Evolutionary conservation across 2,888 invertebrate genomes (phyloP).

Genomic region (Melanophora roralis): DNA sequence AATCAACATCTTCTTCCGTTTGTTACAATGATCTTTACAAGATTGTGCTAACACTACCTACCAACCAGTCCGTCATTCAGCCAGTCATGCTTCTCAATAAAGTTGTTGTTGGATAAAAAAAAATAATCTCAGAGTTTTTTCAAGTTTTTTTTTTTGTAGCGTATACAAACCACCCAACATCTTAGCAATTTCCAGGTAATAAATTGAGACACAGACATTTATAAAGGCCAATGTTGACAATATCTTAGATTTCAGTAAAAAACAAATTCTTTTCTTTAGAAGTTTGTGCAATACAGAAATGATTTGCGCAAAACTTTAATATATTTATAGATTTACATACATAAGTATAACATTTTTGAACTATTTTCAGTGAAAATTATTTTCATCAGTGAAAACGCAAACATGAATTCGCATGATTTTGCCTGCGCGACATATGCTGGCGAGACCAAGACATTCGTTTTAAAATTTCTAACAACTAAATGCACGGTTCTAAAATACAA

Average conservation of each 20-base stretch:
- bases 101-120: not conserved
- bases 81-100: not conserved
- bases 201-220: constrained; percentile 26
- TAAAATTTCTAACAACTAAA: too few species aligned
- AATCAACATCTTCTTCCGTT: constrained; percentile 54
- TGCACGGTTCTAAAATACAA: too few species aligned
- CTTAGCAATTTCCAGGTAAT: constrained; percentile 29
- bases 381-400: too few species aligned
- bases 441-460: too few species aligned
- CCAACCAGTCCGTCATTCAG: not conserved
- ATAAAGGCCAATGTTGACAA: constrained; percentile 23
- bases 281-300: too few species aligned
- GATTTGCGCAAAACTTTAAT: too few species aligned
- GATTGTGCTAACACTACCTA: not conserved
- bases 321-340: too few species aligned
- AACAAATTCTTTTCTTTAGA: not conserved
- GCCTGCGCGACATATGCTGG: too few species aligned
- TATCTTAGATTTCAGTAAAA: not conserved
- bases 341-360: too few species aligned
- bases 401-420: too few species aligned
- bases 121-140: not conserved
- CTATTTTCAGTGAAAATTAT: too few species aligned
- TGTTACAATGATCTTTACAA: constrained; percentile 8
- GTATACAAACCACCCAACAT: constrained; percentile 37
- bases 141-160: constrained; percentile 8